Conservation (phyloP, 2,113 vertebrate species). For the Ifrita kowaldi region DNA sequence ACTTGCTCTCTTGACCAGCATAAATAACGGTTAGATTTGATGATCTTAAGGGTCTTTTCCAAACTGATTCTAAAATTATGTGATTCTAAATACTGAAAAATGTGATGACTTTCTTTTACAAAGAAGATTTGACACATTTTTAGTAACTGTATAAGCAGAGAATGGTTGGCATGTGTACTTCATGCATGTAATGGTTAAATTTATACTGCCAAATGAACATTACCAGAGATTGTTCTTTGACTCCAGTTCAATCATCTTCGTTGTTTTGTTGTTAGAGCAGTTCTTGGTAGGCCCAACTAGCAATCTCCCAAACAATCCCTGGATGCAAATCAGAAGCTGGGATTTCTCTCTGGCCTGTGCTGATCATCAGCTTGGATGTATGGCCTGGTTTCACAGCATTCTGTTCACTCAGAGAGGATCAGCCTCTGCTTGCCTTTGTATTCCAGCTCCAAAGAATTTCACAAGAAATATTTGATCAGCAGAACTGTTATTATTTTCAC, state of each 20-base stretch:
- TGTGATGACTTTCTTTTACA: not conserved
- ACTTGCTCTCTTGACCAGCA: not conserved
- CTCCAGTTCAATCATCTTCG: not conserved
- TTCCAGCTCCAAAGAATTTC: not conserved
- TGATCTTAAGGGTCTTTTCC: not conserved
- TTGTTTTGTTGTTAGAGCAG: not conserved
- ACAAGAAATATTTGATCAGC: not conserved
- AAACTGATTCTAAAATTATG: not conserved
- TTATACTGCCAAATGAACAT: not conserved
- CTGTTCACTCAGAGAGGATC: not conserved
- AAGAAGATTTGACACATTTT: not conserved
- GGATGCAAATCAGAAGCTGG: not conserved
- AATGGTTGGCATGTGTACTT: not conserved
- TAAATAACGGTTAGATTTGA: rapidly evolving
- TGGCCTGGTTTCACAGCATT: not conserved
- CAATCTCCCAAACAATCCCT: not conserved
- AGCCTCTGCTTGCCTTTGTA: not conserved
- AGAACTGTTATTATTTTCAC: not conserved
- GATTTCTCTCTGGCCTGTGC: not conserved
- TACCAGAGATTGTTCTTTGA: not conserved
- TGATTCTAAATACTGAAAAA: not conserved
- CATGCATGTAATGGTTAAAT: not conserved
- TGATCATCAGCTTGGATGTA: not conserved
- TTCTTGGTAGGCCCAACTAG: not conserved
- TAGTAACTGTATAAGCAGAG: not conserved